Evolutionary conservation across 1,140 invertebrate genomes (phyloP).

Genomic region (Venustaconcha ellipsiformis): DNA sequence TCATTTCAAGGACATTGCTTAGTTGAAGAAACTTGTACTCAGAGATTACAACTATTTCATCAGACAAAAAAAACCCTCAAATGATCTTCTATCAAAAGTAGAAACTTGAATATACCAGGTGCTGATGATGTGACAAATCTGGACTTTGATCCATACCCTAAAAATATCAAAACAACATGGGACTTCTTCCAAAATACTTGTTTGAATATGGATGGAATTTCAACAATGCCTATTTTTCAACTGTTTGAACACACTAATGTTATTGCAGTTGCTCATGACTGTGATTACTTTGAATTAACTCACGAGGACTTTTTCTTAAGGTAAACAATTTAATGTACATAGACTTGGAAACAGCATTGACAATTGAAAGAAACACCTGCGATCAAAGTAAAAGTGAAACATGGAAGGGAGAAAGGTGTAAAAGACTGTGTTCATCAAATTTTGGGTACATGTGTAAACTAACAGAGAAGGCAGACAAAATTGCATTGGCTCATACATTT

Average conservation of each 20-base stretch:
- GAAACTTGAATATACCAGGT: constrained; percentile 6
- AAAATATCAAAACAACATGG: not conserved
- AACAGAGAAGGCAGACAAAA: not conserved
- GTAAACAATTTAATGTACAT: not conserved
- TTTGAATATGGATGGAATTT: constrained; percentile 20
- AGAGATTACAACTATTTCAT: not conserved
- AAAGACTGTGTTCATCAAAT: constrained; percentile 1
- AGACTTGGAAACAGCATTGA: not conserved
- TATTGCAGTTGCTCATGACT: not conserved
- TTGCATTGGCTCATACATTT: too few species aligned
- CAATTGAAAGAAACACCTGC: not conserved
- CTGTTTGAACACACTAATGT: constrained; percentile 3
- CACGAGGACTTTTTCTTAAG: constrained; percentile 5
- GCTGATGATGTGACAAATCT: constrained; percentile 6
- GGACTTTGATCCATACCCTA: not conserved
- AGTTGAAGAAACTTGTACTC: constrained; percentile 3
- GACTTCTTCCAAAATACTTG: constrained; percentile 3
- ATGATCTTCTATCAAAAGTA: constrained; percentile 10
- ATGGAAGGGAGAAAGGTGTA: constrained; percentile 2
- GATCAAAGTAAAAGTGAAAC: not conserved
- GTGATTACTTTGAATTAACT: constrained; percentile 1
- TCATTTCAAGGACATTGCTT: constrained; percentile 5
- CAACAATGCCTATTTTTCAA: constrained; percentile 17
- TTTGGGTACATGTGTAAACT: not conserved
- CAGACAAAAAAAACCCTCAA: not conserved